A percentile compares a stretch with the other conserved stretches of the same genome.
These are phyloP conservation scores for Thunnus thynnus DNA, from an alignment of 2,113 vertebrate genomes.

Conservation along the genomic window DNA sequence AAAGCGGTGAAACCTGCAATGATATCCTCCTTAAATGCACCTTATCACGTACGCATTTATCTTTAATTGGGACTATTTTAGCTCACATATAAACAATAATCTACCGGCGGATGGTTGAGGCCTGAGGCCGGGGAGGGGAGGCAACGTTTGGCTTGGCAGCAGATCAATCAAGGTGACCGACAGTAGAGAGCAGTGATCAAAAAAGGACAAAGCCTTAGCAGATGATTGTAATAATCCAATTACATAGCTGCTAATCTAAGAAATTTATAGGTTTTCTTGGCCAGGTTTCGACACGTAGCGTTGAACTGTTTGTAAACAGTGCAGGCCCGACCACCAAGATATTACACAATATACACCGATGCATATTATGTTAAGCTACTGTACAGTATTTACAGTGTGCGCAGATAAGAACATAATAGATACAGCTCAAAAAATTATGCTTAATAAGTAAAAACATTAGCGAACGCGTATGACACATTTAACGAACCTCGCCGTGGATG, in stretches of 20 bases:
- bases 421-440: background rate
- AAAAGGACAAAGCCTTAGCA: background rate
- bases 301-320: constrained; percentile 59
- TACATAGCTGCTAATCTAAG: no score
- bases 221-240: background rate
- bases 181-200: background rate
- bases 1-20: background rate
- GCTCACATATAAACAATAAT: no score
- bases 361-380: rapidly evolving
- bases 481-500: background rate
- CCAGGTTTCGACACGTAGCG: background rate
- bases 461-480: constrained; percentile 11
- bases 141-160: constrained; percentile 28
- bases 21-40: background rate
- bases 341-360: constrained; percentile 22
- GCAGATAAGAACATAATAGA: background rate
- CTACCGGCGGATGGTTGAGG: constrained; percentile 28
- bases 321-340: constrained; percentile 40
- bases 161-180: constrained; percentile 79
- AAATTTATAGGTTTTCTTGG: no score
- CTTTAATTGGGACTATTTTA: background rate
- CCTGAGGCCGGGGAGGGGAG: constrained; percentile 27
- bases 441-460: background rate
- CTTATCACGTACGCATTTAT: rapidly evolving
- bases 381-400: rapidly evolving